Base-by-base conservation (phyloP, 2,797 vertebrate genomes). In the Mus caroli region DNA sequence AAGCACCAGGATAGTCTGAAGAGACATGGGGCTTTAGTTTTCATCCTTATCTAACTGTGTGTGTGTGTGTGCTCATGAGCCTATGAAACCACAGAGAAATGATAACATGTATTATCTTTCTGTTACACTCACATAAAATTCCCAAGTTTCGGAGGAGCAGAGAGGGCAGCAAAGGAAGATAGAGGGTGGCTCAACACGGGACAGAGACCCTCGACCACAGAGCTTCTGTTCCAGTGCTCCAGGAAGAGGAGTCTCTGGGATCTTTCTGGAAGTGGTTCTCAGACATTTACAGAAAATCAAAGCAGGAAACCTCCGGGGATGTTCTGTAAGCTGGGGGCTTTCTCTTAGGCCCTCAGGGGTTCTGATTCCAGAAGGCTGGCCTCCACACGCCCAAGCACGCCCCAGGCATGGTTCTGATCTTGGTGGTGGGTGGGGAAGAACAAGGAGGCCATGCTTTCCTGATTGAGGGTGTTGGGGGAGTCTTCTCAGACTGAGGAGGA, bases 81-180 rank as follows among this genome's bases (percentile, higher is more conserved):
- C 82, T 84, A 46, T 85, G 64, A 67, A 95, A 96, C 40, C 93
- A 46, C 95, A 93, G 96, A 93, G 79, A 92, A 88, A 69, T 46
- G 84, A 88, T 76, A 40, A 15, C 89, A 89, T 95, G 60, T 46
- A 71, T 10, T 40, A 22, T 40, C 46, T 95, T 54, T 94, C 58
- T 96, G 94, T 96, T 96, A 71, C 96, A 96, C 93, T 95, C 73
- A 88, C 92, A 92, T 94, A 95, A 90, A 95, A 90, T 94, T 94
- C 62, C 86, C 56, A 95, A 87, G 97, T 94, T 94, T 95, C 60
- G 8, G 8, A 46, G 34, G 22, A 86, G 34, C 52, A 75, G 12
- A 56, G n/a, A 76, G 64, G 69, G 56, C 54, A 26, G 46, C 34
- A 85, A 58, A 46, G 82, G 34, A 85, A 12, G 64, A 67, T 8